These are phyloP conservation scores for Chelonoidis abingdonii DNA, from an alignment of 2,113 vertebrate genomes.

Conservation along the genomic window DNA sequence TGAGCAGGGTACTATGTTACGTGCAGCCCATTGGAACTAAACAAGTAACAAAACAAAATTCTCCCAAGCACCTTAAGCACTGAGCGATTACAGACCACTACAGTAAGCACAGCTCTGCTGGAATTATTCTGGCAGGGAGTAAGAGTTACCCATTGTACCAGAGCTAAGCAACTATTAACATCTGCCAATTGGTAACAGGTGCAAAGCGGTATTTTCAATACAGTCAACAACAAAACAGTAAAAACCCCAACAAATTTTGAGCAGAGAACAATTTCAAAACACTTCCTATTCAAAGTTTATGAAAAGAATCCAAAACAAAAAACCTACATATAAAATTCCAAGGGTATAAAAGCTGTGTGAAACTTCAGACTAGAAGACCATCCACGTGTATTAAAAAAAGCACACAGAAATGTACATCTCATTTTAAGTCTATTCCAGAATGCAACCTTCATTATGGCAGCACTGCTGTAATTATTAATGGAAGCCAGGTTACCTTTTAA, in stretches of 20 bases:
- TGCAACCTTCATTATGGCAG: not conserved
- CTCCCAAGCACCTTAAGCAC: not conserved
- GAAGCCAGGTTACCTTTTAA: not conserved
- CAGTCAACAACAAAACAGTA: not conserved
- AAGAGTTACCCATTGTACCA: not conserved
- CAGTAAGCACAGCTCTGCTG: not conserved
- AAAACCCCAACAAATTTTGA: not conserved
- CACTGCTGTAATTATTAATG: not conserved
- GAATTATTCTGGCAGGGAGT: not conserved
- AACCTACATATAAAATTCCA: rapidly evolving
- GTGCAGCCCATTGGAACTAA: not conserved
- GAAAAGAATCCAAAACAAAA: not conserved
- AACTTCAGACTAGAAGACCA: rapidly evolving
- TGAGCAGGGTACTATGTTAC: not conserved
- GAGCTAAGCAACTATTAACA: not conserved
- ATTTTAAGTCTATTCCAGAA: not conserved
- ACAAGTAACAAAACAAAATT: not conserved
- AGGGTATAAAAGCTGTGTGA: rapidly evolving
- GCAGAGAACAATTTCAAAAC: not conserved
- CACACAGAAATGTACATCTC: rapidly evolving
- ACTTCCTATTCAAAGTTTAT: not conserved
- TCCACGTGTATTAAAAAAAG: rapidly evolving
- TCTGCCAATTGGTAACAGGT: not conserved
- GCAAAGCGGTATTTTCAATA: not conserved
- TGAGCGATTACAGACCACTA: not conserved